Evolutionary conservation across 2,888 invertebrate species (phyloP).

Genomic region (Sylvicola cinctus): DNA sequence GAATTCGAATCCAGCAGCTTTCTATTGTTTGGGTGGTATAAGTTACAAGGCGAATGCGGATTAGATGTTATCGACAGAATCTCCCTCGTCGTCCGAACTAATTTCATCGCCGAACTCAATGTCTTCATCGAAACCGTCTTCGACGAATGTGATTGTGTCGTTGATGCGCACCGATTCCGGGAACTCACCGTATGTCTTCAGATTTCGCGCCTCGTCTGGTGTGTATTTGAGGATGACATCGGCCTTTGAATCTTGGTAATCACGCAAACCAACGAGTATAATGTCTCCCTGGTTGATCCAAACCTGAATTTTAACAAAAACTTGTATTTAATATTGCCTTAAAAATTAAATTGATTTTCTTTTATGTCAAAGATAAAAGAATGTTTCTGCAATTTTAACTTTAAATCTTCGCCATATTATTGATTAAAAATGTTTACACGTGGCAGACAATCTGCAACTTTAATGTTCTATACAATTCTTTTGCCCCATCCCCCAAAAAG

Average conservation of each 20-base stretch:
- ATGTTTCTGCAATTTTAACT: too few species aligned
- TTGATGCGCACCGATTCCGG: conserved; percentile 97
- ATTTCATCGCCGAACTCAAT: conserved; percentile 94
- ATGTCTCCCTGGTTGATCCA: conserved; percentile 99
- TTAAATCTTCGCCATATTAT: too few species aligned
- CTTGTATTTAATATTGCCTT: too few species aligned
- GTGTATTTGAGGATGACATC: conserved; percentile 99
- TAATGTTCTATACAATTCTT: too few species aligned
- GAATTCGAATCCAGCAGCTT: too few species aligned
- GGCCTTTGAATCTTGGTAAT: conserved; percentile 94
- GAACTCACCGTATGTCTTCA: conserved; percentile 97
- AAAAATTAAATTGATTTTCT: too few species aligned
- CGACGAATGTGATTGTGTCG: conserved; percentile 85
- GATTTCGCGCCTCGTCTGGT: conserved; percentile 94
- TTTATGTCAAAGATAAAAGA: not conserved
- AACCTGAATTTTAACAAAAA: conserved; percentile 30
- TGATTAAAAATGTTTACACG: too few species aligned
- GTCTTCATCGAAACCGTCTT: conserved; percentile 88
- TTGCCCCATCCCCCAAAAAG: too few species aligned
- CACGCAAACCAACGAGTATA: conserved; percentile 89
- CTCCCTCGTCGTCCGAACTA: conserved; percentile 73
- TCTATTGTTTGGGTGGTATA: too few species aligned
- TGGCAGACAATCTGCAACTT: too few species aligned
- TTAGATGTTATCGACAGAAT: conserved; percentile 45
- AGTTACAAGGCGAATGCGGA: too few species aligned